Conservation (phyloP, 2,113 vertebrate genomes). For the Capreolus pygargus region DNA sequence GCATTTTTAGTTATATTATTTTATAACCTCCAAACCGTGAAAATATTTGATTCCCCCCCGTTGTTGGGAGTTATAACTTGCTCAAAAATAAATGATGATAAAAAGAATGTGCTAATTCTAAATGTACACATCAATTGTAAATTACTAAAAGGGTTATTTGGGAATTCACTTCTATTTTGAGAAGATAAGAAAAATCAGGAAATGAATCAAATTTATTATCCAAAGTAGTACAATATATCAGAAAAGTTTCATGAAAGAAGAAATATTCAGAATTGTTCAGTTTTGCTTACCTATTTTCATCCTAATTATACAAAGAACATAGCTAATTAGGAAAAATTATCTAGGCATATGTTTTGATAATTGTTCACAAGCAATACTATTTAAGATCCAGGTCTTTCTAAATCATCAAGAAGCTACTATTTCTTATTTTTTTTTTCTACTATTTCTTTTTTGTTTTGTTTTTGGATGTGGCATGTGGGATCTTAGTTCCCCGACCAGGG, state of each 20-base stretch:
- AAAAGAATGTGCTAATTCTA: neutral
- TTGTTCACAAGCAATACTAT: neutral
- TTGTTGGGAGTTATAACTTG: neutral
- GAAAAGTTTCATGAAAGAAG: neutral
- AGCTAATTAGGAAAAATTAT: neutral
- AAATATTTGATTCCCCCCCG: neutral
- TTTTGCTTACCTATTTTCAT: neutral
- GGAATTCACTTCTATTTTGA: constrained; percentile 6
- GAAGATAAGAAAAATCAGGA: neutral
- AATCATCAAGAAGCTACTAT: neutral
- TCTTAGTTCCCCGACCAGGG: neutral
- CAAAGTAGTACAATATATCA: neutral
- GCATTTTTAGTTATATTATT: neutral
- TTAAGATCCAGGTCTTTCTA: neutral
- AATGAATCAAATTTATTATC: neutral
- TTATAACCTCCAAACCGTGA: neutral
- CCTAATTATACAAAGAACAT: neutral
- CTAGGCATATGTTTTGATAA: neutral
- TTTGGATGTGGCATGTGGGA: neutral
- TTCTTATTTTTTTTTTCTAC: neutral
- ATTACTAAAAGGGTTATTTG: neutral
- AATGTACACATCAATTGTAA: neutral
- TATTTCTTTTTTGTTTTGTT: neutral
- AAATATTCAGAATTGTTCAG: neutral
- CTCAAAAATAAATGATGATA: neutral